Percentiles rank a stretch among this genome's conserved stretches.
phyloP scores from a whole-genome alignment of 2,113 vertebrate genomes.

The Turnix velox region DNA sequence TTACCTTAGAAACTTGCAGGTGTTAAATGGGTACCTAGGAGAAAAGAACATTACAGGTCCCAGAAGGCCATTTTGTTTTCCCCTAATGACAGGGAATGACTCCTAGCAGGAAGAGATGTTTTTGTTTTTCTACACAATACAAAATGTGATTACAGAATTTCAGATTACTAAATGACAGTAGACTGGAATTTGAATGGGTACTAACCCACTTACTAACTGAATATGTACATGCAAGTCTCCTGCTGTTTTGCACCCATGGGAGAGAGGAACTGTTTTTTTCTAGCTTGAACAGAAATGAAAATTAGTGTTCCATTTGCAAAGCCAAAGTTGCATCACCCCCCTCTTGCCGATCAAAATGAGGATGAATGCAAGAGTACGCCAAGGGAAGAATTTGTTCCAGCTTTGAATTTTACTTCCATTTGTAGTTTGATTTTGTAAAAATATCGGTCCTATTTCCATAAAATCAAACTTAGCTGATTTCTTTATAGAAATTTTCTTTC shows the following conservation, averaged over 20 bases:
- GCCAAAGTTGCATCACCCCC: accelerated
- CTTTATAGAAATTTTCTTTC: not conserved
- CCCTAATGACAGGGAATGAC: not conserved
- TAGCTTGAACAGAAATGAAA: not conserved
- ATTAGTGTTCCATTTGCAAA: not conserved
- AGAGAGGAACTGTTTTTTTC: not conserved
- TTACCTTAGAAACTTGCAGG: not conserved
- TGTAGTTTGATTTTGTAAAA: not conserved
- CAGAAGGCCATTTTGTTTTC: not conserved
- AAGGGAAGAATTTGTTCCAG: not conserved
- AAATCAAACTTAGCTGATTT: not conserved
- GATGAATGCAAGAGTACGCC: not conserved
- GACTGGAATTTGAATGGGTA: not conserved
- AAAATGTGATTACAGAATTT: not conserved
- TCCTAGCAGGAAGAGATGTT: not conserved
- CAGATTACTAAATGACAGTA: not conserved
- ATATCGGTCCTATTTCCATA: not conserved
- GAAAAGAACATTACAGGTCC: not conserved
- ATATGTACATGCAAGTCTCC: not conserved
- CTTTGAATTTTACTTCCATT: not conserved
- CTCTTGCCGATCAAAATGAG: not conserved
- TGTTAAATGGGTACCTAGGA: not conserved
- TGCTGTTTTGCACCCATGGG: not conserved
- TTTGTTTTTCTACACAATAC: not conserved
- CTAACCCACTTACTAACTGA: not conserved